These are phyloP conservation scores for Alces alces DNA, from an alignment of 2,113 vertebrate genomes.

Conservation along the genomic window DNA sequence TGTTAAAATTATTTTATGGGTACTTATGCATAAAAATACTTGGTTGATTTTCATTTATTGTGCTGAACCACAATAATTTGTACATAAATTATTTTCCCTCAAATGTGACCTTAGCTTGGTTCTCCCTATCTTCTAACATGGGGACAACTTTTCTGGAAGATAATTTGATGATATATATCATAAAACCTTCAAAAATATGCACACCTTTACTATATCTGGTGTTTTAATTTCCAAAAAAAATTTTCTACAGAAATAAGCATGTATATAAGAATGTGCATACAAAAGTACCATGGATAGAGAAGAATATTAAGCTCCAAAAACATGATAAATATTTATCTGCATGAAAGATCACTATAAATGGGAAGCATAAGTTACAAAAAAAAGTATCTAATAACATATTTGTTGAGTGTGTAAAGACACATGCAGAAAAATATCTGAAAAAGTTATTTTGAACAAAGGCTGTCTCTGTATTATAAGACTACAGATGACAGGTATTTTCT, in stretches of 20 bases:
- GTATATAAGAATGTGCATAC: neutral
- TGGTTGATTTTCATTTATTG: neutral
- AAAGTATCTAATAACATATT: neutral
- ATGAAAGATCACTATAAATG: neutral
- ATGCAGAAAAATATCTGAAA: neutral
- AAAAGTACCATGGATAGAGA: neutral
- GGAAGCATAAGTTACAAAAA: neutral
- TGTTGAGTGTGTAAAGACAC: neutral
- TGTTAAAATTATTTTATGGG: neutral
- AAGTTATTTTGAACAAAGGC: neutral
- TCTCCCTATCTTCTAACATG: neutral
- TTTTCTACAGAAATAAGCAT: neutral
- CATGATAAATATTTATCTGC: neutral
- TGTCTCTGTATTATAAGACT: neutral
- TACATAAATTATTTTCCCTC: neutral
- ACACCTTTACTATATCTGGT: neutral
- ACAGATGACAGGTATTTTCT: neutral
- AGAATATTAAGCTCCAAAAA: neutral
- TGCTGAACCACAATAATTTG: neutral
- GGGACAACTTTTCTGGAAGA: neutral
- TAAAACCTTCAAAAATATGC: neutral
- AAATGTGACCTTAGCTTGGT: neutral
- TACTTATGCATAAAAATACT: neutral
- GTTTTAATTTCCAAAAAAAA: neutral
- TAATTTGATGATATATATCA: neutral